A percentile compares a stretch with the other conserved stretches of the same genome.
phyloP scores from a whole-genome alignment of 2,797 vertebrate genomes.

The Anguilla marmorata region DNA sequence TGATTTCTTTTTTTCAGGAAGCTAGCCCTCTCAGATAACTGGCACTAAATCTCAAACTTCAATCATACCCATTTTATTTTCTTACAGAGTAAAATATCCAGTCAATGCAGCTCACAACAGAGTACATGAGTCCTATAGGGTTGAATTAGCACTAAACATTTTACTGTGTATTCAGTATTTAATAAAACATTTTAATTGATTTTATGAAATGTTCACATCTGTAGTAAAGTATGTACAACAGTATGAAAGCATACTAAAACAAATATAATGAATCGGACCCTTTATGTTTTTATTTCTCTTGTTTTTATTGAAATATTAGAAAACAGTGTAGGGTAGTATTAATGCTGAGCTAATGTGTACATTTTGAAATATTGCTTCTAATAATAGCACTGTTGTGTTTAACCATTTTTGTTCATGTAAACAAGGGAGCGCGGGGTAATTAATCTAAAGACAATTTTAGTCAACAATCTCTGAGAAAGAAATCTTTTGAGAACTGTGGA shows the following conservation, averaged over 20 bases:
- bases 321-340: background rate
- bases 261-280: background rate
- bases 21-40: background rate
- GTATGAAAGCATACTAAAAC: background rate
- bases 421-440: background rate
- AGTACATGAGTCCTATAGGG: too few species aligned
- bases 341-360: background rate
- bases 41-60: background rate
- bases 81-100: background rate
- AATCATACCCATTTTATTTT: background rate
- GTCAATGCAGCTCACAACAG: too few species aligned
- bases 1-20: background rate
- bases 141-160: too few species aligned
- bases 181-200: background rate
- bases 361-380: background rate
- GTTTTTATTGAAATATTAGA: background rate
- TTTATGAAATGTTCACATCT: background rate
- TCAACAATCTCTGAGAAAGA: background rate
- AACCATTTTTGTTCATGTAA: background rate
- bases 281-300: background rate
- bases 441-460: background rate
- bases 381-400: background rate
- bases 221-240: background rate
- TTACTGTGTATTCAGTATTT: background rate
- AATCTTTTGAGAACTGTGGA: background rate